A percentile compares a stretch with the other conserved stretches of the same genome.
Conservation (phyloP, 1,140 invertebrate species). For the Drosophila setifemur region DNA sequence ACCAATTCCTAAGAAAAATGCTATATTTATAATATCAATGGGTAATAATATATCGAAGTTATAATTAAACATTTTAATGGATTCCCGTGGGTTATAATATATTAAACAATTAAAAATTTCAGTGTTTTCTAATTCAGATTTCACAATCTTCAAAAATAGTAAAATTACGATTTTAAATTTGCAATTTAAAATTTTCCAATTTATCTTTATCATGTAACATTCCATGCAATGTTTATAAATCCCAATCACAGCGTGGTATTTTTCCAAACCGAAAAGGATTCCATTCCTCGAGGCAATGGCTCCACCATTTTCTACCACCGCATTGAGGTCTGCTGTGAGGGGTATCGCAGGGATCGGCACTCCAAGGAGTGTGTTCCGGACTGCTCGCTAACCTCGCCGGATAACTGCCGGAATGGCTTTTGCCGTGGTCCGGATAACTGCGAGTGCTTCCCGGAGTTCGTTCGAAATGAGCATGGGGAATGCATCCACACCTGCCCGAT, state of each 20-base stretch:
- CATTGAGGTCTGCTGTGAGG: constrained; percentile 85
- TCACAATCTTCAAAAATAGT: too few species aligned
- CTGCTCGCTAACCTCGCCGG: constrained; percentile 76
- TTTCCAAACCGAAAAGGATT: constrained; percentile 57
- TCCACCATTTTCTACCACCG: constrained; percentile 65
- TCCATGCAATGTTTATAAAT: too few species aligned
- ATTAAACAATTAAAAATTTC: too few species aligned
- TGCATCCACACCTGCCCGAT: constrained; percentile 79
- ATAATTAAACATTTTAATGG: too few species aligned
- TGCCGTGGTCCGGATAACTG: constrained; percentile 85
- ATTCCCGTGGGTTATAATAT: too few species aligned
- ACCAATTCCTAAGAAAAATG: too few species aligned
- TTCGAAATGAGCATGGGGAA: constrained; percentile 79
- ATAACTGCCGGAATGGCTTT: constrained; percentile 83
- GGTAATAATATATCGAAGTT: too few species aligned
- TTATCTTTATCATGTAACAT: too few species aligned
- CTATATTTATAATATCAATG: too few species aligned
- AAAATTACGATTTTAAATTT: too few species aligned
- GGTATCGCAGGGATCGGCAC: constrained; percentile 84
- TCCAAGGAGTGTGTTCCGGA: constrained; percentile 84
- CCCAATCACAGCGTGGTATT: constrained; percentile 45
- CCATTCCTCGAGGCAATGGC: constrained; percentile 59
- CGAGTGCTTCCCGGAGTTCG: constrained; percentile 85
- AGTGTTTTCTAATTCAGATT: too few species aligned
- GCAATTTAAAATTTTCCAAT: too few species aligned